A percentile compares a stretch with the other conserved stretches of the same genome.
Evolutionary conservation across 2,113 vertebrate species (phyloP).

Genomic region (Mixornis gularis): DNA sequence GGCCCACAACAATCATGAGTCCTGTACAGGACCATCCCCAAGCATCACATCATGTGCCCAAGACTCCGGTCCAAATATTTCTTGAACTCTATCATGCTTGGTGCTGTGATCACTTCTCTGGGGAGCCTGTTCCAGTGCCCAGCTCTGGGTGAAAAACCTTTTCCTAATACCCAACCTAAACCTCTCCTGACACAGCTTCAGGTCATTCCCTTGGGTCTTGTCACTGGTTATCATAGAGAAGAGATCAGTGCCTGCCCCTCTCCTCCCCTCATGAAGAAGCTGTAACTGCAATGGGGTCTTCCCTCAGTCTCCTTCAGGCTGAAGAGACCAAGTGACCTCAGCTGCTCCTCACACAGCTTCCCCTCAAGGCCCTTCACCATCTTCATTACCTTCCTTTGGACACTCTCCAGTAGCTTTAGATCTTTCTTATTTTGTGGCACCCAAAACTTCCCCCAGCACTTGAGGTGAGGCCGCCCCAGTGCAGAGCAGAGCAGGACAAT

Average conservation of each 20-base stretch:
- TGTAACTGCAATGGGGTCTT: neutral
- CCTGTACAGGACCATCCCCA: neutral
- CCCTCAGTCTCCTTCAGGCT: neutral
- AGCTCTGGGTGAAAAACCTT: neutral
- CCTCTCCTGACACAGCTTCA: neutral
- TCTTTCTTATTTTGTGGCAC: neutral
- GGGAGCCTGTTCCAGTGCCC: neutral
- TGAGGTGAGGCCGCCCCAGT: fast-evolving
- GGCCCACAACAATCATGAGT: neutral
- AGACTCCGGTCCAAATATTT: neutral
- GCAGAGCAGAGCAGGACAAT: neutral
- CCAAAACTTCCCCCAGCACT: neutral
- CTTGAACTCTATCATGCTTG: neutral
- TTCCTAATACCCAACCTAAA: neutral
- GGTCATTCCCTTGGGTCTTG: neutral
- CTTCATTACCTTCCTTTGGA: neutral
- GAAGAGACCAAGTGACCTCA: neutral
- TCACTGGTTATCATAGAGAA: neutral
- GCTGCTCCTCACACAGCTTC: fast-evolving
- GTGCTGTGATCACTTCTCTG: neutral
- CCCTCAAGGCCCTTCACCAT: neutral
- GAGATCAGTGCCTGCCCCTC: neutral
- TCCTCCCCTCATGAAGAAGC: neutral
- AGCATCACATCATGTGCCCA: neutral
- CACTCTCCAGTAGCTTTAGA: too few species aligned